Base-by-base conservation (phyloP, 2,797 vertebrate species). In the Sorex maritimensis region DNA sequence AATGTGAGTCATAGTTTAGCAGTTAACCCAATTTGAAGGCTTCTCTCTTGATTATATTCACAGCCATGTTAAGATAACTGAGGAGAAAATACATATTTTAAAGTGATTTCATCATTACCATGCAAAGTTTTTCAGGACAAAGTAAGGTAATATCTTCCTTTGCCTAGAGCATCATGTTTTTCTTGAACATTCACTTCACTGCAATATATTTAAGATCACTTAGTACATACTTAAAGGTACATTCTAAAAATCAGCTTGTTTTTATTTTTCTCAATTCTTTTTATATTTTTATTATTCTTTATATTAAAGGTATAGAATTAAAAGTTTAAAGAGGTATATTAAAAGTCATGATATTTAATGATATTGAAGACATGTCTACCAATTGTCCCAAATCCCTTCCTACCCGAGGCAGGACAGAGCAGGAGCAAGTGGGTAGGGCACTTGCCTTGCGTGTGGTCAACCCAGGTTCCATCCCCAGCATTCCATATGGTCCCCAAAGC, bases 211-310 rank as follows among this genome's bases (percentile, higher is more conserved):
- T 69, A 87, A 72, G 1, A 81, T 84, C 65, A 71, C 1, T 71
- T 81, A 61, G 7, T 38, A 14, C 14, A 91, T 68, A 11, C 14
- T 1, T 2, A 82, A 87, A 69, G 5, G 1, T 58, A 52, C 12
- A n/a, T 72, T 92, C 93, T 90, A 49, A 5, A 87, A 94, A 61
- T 7, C n/a, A 77, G 11, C n/a, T 85, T 41, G 68, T 61, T 91
- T 92, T 67, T 14, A 21, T 90, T 78, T 75, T 75, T 63, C 23
- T 52, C 15, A 1, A 74, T 78, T 73, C 75, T 1, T 77, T 81
- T 52, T 7, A 52, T 52, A 52, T 44, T 44, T 44, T 44, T 44
- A 44, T 11, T 52, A 52, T 52, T 11, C 49, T 67, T 67, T 67
- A 61, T 61, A 61, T 23, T 61, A 61, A 61, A 61, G 21, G 17